Evolutionary conservation across 2,888 invertebrate genomes (phyloP).

Genomic region (Keiferia lycopersicella): DNA sequence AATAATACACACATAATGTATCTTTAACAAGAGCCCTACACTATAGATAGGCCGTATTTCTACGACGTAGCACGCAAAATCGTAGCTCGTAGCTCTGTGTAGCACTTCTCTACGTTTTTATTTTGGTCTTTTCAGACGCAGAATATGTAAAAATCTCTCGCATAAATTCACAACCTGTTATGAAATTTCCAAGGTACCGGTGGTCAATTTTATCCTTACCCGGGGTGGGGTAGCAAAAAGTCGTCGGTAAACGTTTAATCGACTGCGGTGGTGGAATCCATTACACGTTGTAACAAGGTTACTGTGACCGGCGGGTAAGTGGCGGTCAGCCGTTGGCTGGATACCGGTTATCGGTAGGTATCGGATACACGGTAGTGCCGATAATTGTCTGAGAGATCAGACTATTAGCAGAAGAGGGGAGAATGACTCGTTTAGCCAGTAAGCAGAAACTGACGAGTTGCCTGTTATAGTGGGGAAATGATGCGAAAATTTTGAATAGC

Average conservation of each 20-base stretch:
- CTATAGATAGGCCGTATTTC: neutral
- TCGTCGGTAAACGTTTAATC: slow-evolving; percentile 27
- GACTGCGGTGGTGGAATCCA: slow-evolving; percentile 55
- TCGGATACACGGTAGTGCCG: neutral
- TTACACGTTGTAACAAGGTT: slow-evolving; percentile 72
- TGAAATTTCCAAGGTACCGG: neutral
- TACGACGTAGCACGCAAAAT: slow-evolving; percentile 1
- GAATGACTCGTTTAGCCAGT: neutral
- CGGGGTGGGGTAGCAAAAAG: slow-evolving; percentile 33
- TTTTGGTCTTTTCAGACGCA: too few species aligned
- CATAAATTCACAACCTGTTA: neutral
- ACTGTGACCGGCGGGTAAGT: slow-evolving; percentile 68
- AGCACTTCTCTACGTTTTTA: neutral
- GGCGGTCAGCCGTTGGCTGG: slow-evolving; percentile 52
- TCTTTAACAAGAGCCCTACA: neutral
- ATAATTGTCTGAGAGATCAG: neutral
- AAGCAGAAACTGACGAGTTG: neutral
- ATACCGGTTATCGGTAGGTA: slow-evolving; percentile 32
- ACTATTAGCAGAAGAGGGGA: neutral
- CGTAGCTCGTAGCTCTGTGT: neutral
- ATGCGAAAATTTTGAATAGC: too few species aligned
- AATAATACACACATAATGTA: too few species aligned
- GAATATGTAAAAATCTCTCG: neutral
- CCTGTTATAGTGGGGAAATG: too few species aligned
- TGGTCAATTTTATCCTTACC: slow-evolving; percentile 21